These are phyloP conservation scores for Buathra laborator DNA, from an alignment of 2,888 invertebrate genomes.

Conservation along the genomic window DNA sequence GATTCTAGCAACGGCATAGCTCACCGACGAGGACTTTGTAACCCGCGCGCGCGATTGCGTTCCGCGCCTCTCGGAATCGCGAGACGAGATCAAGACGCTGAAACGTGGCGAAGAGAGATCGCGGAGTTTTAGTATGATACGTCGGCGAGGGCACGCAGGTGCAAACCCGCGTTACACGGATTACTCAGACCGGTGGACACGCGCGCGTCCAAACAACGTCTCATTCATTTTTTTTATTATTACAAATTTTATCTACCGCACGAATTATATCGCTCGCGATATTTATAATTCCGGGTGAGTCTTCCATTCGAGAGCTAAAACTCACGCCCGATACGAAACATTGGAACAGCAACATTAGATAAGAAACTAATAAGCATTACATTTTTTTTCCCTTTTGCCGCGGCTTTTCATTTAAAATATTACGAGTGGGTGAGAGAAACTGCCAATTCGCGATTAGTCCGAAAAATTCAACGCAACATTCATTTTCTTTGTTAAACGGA, in stretches of 20 bases:
- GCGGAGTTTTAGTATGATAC: constrained; percentile 12
- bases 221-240: constrained; percentile 26
- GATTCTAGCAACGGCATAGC: constrained; percentile 39
- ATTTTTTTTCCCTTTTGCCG: too few species aligned
- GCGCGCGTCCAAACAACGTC: constrained; percentile 22
- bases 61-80: constrained; percentile 28
- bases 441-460: too few species aligned
- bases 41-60: constrained; percentile 8
- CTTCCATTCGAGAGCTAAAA: background rate
- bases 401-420: too few species aligned
- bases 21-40: constrained; percentile 51
- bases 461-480: too few species aligned
- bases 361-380: too few species aligned
- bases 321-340: background rate
- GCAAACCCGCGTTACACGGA: constrained; percentile 12
- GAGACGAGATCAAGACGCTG: constrained; percentile 17
- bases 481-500: too few species aligned
- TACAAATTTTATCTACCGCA: constrained; percentile 17
- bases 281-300: constrained; percentile 22
- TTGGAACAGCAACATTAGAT: background rate
- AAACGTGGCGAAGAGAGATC: background rate
- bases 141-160: constrained; percentile 22
- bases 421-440: too few species aligned
- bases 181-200: constrained; percentile 36
- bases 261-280: constrained; percentile 22